A percentile compares a stretch with the other conserved stretches of the same genome.
Conservation (phyloP, 2,888 invertebrate species). For the Imbricaverruca yamaguchii region DNA sequence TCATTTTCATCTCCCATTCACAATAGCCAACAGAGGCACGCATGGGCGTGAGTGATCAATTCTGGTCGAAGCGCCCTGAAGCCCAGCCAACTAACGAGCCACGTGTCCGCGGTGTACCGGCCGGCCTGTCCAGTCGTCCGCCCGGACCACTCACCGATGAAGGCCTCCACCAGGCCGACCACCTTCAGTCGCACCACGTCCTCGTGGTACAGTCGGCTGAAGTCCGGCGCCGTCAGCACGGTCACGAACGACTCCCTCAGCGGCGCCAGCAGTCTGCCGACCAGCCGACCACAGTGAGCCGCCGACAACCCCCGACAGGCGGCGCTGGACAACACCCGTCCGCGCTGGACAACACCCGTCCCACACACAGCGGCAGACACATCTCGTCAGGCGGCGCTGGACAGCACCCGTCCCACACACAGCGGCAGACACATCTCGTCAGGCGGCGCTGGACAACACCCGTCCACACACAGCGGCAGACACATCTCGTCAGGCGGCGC, state of each 20-base stretch:
- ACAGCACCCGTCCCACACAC: not conserved
- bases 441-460: too few species aligned
- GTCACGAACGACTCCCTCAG: constrained; percentile 48
- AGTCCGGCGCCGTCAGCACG: constrained; percentile 38
- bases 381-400: constrained; percentile 11
- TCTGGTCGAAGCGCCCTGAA: too few species aligned
- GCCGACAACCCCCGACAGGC: constrained; percentile 34
- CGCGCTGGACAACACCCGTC: not conserved
- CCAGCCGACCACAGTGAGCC: not conserved
- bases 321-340: constrained; percentile 28
- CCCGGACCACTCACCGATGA: constrained; percentile 46
- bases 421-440: too few species aligned
- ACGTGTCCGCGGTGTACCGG: too few species aligned
- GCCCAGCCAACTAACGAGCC: too few species aligned
- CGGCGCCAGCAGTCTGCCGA: constrained; percentile 45
- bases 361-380: not conserved
- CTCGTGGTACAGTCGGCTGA: constrained; percentile 50
- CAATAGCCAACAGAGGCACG: too few species aligned
- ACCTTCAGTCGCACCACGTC: constrained; percentile 59
- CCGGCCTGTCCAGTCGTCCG: too few species aligned
- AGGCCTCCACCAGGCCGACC: constrained; percentile 65
- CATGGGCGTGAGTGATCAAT: too few species aligned
- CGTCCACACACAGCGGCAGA: not conserved
- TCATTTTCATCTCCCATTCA: too few species aligned
- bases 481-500: constrained; percentile 33